These are phyloP conservation scores for Heterochromis multidens DNA, from an alignment of 2,113 vertebrate species.

Conservation along the genomic window DNA sequence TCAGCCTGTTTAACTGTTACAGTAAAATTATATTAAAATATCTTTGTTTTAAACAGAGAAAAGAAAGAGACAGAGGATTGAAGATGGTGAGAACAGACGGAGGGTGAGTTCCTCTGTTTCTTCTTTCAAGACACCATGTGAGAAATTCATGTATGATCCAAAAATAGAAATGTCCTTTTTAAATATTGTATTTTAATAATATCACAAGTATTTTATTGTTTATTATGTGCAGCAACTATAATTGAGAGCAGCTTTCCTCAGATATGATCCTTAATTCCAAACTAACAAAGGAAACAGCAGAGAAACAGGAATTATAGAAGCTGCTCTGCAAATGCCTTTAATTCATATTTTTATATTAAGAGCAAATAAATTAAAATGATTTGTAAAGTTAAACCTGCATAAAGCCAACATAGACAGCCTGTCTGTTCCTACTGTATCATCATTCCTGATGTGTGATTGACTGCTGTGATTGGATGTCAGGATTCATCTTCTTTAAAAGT, in stretches of 20 bases:
- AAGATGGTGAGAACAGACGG: constrained; percentile 93
- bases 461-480: too few species aligned
- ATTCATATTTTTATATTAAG: too few species aligned
- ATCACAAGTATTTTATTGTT: background rate
- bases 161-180: accelerated
- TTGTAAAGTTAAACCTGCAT: too few species aligned
- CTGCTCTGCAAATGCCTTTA: background rate
- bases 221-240: background rate
- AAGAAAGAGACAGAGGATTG: constrained; percentile 90
- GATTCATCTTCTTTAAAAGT: too few species aligned
- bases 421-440: too few species aligned
- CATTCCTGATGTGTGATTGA: too few species aligned
- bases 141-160: too few species aligned
- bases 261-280: background rate
- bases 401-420: too few species aligned
- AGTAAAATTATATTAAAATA: background rate
- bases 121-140: background rate
- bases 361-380: too few species aligned
- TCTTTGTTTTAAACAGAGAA: constrained; percentile 80
- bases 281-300: background rate
- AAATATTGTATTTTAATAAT: background rate
- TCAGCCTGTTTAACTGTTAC: background rate
- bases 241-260: background rate
- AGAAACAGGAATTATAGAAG: background rate
- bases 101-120: constrained; percentile 77